Evolutionary conservation across 30 jellyfish, hydroid and myxozoan genomes (phyloP).

Genomic region (Cassiopea andromeda): DNA sequence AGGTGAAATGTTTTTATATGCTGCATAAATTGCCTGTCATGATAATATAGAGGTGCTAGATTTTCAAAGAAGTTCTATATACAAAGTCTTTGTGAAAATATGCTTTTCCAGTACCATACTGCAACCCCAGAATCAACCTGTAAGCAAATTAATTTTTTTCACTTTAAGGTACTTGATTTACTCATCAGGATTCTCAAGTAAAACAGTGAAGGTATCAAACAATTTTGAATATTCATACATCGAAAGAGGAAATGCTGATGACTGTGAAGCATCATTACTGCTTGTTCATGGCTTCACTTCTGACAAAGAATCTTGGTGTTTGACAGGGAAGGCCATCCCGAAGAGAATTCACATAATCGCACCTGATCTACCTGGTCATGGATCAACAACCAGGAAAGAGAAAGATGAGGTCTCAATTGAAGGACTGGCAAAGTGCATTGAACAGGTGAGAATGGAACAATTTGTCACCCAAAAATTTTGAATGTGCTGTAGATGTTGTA

Average conservation of each 20-base stretch:
- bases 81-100: too few species aligned
- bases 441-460: slow-evolving; percentile 25
- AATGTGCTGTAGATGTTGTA: neutral
- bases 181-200: slow-evolving; percentile 48
- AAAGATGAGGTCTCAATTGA: slow-evolving; percentile 59
- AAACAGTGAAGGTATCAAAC: slow-evolving; percentile 6
- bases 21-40: too few species aligned
- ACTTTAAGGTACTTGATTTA: slow-evolving; percentile 34
- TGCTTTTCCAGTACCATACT: too few species aligned
- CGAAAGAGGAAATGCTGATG: slow-evolving; percentile 66
- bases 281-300: slow-evolving; percentile 84
- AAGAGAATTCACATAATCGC: slow-evolving; percentile 73
- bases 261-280: slow-evolving; percentile 43
- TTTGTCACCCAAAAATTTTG: neutral
- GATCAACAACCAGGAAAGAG: slow-evolving; percentile 63
- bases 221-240: slow-evolving; percentile 59
- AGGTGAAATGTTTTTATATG: too few species aligned
- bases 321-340: slow-evolving; percentile 61
- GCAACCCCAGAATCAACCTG: too few species aligned
- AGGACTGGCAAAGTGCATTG: slow-evolving; percentile 55
- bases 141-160: too few species aligned
- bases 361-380: slow-evolving; percentile 92
- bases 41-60: too few species aligned
- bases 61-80: too few species aligned
- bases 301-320: slow-evolving; percentile 66